These are phyloP conservation scores for Grallaria varia DNA, from an alignment of 2,113 vertebrate species.

Conservation along the genomic window DNA sequence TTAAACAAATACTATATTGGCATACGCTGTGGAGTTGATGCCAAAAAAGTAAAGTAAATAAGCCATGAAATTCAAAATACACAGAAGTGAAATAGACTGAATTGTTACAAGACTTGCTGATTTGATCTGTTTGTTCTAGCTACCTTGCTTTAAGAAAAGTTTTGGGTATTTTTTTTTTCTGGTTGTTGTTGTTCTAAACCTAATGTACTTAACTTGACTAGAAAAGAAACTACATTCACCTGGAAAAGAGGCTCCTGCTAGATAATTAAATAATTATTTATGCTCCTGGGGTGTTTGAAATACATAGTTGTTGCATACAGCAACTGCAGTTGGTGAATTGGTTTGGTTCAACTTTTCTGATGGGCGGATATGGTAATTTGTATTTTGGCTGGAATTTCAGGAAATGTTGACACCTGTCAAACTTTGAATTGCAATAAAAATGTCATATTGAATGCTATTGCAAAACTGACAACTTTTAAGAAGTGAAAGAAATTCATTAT, in stretches of 20 bases:
- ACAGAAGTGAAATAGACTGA: constrained; percentile 66
- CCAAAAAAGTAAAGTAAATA: constrained; percentile 83
- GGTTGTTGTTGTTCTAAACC: not conserved
- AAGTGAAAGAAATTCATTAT: constrained; percentile 43
- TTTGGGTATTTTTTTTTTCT: not conserved
- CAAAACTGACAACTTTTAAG: constrained; percentile 24
- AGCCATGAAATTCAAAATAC: constrained; percentile 80
- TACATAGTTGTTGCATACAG: not conserved
- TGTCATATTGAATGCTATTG: constrained; percentile 13
- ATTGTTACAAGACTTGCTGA: constrained; percentile 50
- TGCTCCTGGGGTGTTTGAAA: not conserved
- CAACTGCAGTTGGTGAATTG: not conserved
- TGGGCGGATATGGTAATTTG: constrained; percentile 10
- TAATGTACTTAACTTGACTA: not conserved
- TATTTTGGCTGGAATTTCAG: constrained; percentile 34
- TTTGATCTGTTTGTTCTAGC: constrained; percentile 62
- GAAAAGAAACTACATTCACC: not conserved
- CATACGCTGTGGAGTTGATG: constrained; percentile 67
- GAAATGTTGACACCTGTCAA: constrained; percentile 61
- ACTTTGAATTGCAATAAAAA: constrained; percentile 46
- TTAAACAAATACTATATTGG: constrained; percentile 82
- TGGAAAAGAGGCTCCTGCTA: not conserved
- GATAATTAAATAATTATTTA: not conserved
- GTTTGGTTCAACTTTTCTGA: constrained; percentile 33
- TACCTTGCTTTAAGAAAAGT: constrained; percentile 32